Evolutionary conservation across 2,888 invertebrate genomes (phyloP).

Genomic region (Melikaiella ostensackeni): DNA sequence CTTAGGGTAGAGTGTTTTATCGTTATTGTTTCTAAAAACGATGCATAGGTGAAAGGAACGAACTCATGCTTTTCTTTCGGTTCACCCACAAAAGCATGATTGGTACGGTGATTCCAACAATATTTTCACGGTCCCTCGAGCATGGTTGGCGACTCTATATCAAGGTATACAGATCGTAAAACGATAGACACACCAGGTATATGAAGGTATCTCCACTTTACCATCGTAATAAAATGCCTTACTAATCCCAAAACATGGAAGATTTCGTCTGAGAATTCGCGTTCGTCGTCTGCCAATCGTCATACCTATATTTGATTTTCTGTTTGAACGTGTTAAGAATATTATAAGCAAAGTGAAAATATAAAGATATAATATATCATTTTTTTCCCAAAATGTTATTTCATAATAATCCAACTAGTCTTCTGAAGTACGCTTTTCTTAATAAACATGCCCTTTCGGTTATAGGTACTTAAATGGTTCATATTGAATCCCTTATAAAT

Average conservation of each 20-base stretch:
- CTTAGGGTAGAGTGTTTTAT: no score
- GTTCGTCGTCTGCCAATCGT: no score
- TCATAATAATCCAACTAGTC: no score
- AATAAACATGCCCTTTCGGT: not conserved
- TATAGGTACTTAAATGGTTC: no score
- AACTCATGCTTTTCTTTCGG: not conserved
- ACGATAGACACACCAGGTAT: not conserved
- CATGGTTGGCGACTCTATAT: slow-evolving; percentile 18
- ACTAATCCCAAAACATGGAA: not conserved
- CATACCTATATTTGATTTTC: not conserved
- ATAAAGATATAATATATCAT: not conserved
- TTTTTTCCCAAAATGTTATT: no score
- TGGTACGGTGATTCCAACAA: not conserved
- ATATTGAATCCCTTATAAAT: no score
- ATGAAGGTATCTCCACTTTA: slow-evolving; percentile 12
- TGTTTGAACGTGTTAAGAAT: not conserved
- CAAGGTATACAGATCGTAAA: not conserved
- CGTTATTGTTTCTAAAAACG: no score
- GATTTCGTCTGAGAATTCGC: not conserved
- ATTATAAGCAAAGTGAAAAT: not conserved
- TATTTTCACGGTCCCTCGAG: not conserved
- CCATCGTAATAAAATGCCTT: not conserved
- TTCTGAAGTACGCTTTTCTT: not conserved
- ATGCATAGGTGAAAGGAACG: no score
- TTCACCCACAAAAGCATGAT: not conserved